Evolutionary conservation across 2,113 vertebrate species (phyloP), one percentile per base, ranked within the genome.

Genomic region (Willisornis vidua): DNA sequence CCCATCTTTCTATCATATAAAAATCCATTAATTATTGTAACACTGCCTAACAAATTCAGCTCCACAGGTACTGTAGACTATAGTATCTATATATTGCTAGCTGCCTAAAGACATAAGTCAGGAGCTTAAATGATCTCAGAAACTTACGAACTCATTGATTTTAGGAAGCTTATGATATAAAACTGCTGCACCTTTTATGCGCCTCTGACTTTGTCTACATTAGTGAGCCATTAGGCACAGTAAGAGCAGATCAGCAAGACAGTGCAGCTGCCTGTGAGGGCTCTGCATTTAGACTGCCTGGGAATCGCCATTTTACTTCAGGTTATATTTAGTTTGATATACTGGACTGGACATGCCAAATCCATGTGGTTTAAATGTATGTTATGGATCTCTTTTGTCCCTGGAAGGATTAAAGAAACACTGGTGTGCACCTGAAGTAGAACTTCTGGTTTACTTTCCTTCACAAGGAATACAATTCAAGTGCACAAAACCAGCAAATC

Each of bases 11-110:
- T 79, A 92, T 89, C 76, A 90, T 70, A 82, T 49, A 75, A n/a
- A 87, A 95, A 95, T 84, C 55, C 73, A 89, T 88, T 95, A 66
- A 92, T 92, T 92, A 93, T 74, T 84, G 37, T 71, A 92, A 70
- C 46, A 84, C 51, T 55, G 67, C 61, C 76, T 90, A 68, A 70
- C 73, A 81, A 80, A 92, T 84, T 74, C 61, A 70, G 26, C 63
- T 90, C 63, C 29, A 43, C 62, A 85, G 88, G 54, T 83, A 49
- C 31, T 31, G 33, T 63, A 45, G 76, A 45, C 55, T 66, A 7
- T 48, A 52, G 52, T 7, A 89, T 57, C 71, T 83, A 54, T 73
- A 52, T 58, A 83, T 72, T 49, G 58, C 62, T 58, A 52, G n/a
- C 78, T 83, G 72, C 37, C 80, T 84, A 45, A 65, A 89, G 73